phyloP scores from a whole-genome alignment of 1,140 invertebrate genomes.

The Meloidogyne chitwoodi region DNA sequence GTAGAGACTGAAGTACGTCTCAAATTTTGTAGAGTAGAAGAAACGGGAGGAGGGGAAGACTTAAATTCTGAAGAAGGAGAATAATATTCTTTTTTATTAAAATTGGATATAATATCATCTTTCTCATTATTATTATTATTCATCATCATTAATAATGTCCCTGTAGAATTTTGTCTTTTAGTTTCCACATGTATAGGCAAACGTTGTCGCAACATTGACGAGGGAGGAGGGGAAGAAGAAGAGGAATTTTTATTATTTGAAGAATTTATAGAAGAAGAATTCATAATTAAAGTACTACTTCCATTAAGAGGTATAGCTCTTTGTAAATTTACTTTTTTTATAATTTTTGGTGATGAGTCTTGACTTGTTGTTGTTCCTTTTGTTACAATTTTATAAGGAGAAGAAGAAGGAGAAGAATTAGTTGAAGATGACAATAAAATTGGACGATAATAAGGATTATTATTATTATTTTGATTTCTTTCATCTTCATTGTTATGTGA shows the following conservation, averaged over 20 bases:
- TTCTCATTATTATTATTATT: neutral
- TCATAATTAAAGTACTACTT: neutral
- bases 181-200: neutral
- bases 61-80: neutral
- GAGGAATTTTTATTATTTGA: neutral
- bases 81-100: neutral
- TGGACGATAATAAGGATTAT: neutral
- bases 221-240: neutral
- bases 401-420: neutral
- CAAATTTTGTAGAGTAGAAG: neutral
- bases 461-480: neutral
- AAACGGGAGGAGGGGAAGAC: too few species aligned
- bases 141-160: neutral
- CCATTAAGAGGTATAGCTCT: neutral
- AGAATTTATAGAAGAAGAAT: neutral
- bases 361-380: neutral
- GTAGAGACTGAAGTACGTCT: neutral
- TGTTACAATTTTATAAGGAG: neutral
- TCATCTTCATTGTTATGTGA: neutral
- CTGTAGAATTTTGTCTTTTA: neutral
- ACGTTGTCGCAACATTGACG: neutral
- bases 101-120: neutral
- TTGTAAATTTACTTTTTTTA: neutral
- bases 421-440: neutral
- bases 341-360: neutral